Percentiles rank a stretch among this genome's conserved stretches.
phyloP scores from a whole-genome alignment of 1,140 invertebrate genomes.

The Venturia canescens region DNA sequence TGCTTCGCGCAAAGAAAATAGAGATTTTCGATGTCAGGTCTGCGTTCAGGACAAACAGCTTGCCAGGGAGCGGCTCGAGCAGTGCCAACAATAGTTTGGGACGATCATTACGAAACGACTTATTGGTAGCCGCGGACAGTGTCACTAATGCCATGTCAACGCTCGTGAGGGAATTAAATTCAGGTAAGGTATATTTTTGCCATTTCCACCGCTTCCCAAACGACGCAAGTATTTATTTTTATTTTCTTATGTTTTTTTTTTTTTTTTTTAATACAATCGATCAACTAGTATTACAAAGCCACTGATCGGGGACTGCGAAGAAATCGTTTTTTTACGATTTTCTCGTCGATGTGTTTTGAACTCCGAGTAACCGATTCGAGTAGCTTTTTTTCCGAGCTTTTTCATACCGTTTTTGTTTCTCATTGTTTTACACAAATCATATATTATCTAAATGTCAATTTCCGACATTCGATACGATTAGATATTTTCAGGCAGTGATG shows the following conservation, averaged over 20 bases:
- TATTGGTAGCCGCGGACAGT: slow-evolving; percentile 94
- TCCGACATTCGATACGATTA: background rate
- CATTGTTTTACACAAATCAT: too few relatives aligned
- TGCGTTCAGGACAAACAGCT: slow-evolving; percentile 77
- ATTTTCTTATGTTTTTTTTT: background rate
- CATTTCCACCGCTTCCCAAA: slow-evolving; percentile 12
- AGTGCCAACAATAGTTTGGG: slow-evolving; percentile 78
- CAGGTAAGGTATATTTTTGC: slow-evolving; percentile 79
- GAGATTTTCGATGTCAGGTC: slow-evolving; percentile 76
- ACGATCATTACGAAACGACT: slow-evolving; percentile 87
- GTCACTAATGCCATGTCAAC: slow-evolving; percentile 98
- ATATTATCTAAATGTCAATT: too few relatives aligned
- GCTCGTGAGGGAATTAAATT: slow-evolving; percentile 95
- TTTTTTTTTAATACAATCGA: background rate
- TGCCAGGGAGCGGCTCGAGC: slow-evolving; percentile 74
- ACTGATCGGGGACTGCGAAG: too few relatives aligned
- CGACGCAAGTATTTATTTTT: slow-evolving; percentile 38
- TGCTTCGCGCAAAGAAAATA: slow-evolving; percentile 73
- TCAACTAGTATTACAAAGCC: background rate
- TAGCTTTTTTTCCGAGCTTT: background rate
- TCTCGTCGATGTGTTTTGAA: background rate
- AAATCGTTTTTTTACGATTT: background rate
- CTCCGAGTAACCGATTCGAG: background rate
- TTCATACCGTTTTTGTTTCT: background rate
- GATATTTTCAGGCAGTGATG: background rate